Conservation (phyloP, 1,140 invertebrate species). For the Lysiphlebus fabarum region DNA sequence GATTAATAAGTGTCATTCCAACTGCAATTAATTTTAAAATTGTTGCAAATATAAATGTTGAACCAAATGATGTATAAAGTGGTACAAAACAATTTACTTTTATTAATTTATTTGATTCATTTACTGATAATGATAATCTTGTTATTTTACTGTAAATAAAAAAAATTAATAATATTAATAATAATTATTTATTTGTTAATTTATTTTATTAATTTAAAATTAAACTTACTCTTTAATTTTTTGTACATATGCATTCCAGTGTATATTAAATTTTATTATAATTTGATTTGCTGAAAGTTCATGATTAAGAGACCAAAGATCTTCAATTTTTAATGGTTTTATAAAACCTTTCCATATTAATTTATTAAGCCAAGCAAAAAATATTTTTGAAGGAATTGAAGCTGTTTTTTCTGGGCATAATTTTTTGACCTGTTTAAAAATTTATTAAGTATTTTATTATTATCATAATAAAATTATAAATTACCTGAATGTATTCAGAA, state of each 20-base stretch:
- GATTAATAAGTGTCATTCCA: slow-evolving; percentile 82
- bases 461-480: slow-evolving; percentile 6
- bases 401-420: slow-evolving; percentile 82
- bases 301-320: slow-evolving; percentile 88
- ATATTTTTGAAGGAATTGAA: slow-evolving; percentile 85
- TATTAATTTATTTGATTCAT: slow-evolving; percentile 63
- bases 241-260: slow-evolving; percentile 68
- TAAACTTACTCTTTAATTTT: slow-evolving; percentile 58
- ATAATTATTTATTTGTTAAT: background rate
- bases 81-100: slow-evolving; percentile 70
- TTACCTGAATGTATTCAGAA: slow-evolving; percentile 70
- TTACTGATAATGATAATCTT: slow-evolving; percentile 68
- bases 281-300: slow-evolving; percentile 78
- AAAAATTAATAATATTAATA: too few relatives aligned
- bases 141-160: slow-evolving; percentile 49
- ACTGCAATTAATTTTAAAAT: slow-evolving; percentile 81
- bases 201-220: slow-evolving; percentile 3
- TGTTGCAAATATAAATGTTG: slow-evolving; percentile 78
- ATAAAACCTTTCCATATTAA: slow-evolving; percentile 81
- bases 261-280: slow-evolving; percentile 79
- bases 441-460: slow-evolving; percentile 16
- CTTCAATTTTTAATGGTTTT: slow-evolving; percentile 72
- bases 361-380: slow-evolving; percentile 89
- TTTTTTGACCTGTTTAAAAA: slow-evolving; percentile 59
- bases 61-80: slow-evolving; percentile 76